Evolutionary conservation across 2,113 vertebrate genomes (phyloP), one percentile per base, ranked within the genome.

Genomic region (Castor canadensis): DNA sequence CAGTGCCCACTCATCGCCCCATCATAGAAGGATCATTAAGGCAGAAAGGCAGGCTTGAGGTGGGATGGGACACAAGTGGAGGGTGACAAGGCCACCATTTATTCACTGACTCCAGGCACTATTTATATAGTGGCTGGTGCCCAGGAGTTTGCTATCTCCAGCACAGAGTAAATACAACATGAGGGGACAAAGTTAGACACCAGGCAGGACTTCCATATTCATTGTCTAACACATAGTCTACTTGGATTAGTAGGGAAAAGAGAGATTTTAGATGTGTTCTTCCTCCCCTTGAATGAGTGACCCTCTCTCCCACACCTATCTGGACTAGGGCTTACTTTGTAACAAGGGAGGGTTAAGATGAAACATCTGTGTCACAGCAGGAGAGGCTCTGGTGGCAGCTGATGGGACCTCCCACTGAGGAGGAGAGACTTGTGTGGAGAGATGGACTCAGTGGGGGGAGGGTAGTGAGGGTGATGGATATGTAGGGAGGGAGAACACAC

Each of bases 11-110:
- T 97, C 75, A 92, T 83, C 64, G 28, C 89, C 83, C 87, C 58
- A 62, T 88, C 95, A 91, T 83, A 76, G 89, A 56, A 94, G 69
- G 71, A 76, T 94, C 89, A 83, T 95, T 87, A 91, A 89, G 82
- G 82, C 32, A 60, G 69, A n/a, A 89, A 96, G 95, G 81, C 15
- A 91, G 26, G 30, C 49, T 62, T 10, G 35, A 64, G 75, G 54
- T 84, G n/a, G 30, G 82, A 81, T 82, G 56, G 71, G 58, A 86
- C 85, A 58, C 43, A 64, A 86, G 81, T 73, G 67, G 47, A 87
- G 80, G 73, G 45, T 0, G 0, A 45, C 32, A 62, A 93, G 30
- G 81, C 35, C 24, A 5, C 76, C 73, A 56, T 15, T 86, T 92
- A 86, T 28, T 93, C 86, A 81, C 43, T 91, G 94, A 95, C 82